These are phyloP conservation scores for Aphaenogaster ashmeadi DNA, from an alignment of 1,140 invertebrate genomes.

Conservation along the genomic window DNA sequence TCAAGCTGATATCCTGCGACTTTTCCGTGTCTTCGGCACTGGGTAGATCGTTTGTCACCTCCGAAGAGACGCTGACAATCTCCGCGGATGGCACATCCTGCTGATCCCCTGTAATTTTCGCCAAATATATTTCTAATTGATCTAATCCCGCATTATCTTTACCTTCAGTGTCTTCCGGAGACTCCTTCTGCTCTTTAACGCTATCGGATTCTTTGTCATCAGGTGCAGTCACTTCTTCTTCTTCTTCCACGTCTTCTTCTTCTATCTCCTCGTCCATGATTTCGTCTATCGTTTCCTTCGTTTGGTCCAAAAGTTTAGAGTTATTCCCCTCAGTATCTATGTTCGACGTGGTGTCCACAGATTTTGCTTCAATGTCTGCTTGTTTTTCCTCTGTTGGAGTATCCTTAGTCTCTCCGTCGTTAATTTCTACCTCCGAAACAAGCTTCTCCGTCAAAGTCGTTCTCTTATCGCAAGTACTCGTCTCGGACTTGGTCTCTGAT, in stretches of 20 bases:
- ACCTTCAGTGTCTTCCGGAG: constrained; percentile 66
- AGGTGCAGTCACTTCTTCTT: constrained; percentile 62
- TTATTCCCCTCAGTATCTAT: constrained; percentile 61
- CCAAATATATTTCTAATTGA: constrained; percentile 77
- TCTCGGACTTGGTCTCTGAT: constrained; percentile 63
- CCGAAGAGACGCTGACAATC: constrained; percentile 75
- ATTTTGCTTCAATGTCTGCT: constrained; percentile 45
- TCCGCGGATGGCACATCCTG: constrained; percentile 73
- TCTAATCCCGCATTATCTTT: constrained; percentile 72
- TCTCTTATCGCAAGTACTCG: constrained; percentile 57
- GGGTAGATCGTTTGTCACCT: constrained; percentile 73
- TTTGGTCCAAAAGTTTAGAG: constrained; percentile 35
- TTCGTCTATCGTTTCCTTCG: constrained; percentile 56
- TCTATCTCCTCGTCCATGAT: constrained; percentile 55
- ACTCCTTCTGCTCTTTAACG: constrained; percentile 53
- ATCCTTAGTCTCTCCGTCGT: constrained; percentile 55
- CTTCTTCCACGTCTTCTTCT: constrained; percentile 73
- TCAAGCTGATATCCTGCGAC: constrained; percentile 80
- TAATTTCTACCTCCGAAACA: constrained; percentile 44
- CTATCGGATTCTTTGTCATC: constrained; percentile 57
- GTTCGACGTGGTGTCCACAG: constrained; percentile 30
- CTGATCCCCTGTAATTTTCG: constrained; percentile 80
- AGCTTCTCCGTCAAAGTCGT: constrained; percentile 53
- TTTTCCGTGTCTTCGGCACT: constrained; percentile 78
- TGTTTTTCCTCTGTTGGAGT: constrained; percentile 64